Conservation (phyloP, 2,113 vertebrate species). For the Lipophrys pholis region DNA sequence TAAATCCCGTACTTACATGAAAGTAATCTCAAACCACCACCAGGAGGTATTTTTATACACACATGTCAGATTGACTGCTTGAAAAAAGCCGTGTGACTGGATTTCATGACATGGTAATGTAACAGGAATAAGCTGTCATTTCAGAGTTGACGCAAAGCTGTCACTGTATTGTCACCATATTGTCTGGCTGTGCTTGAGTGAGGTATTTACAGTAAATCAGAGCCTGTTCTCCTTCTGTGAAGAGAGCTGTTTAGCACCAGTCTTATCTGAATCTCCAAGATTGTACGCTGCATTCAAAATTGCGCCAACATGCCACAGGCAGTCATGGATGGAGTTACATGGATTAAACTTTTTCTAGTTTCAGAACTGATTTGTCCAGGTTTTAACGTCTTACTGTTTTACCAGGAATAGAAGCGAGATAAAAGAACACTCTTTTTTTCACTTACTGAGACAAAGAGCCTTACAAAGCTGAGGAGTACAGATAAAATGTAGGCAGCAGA, state of each 20-base stretch:
- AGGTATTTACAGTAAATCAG: slow-evolving; percentile 37
- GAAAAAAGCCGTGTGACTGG: slow-evolving; percentile 8
- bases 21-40: background rate
- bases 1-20: background rate
- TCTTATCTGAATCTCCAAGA: background rate
- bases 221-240: background rate
- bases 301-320: background rate
- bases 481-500: background rate
- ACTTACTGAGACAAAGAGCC: background rate
- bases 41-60: background rate
- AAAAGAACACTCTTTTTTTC: background rate
- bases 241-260: background rate
- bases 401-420: slow-evolving; percentile 6
- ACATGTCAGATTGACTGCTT: background rate
- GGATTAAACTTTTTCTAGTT: slow-evolving; percentile 9
- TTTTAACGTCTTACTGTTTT: background rate
- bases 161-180: slow-evolving; percentile 34
- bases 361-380: background rate
- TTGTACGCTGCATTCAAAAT: slow-evolving; percentile 11
- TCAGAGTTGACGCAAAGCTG: slow-evolving; percentile 7
- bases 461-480: background rate
- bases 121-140: slow-evolving; percentile 35
- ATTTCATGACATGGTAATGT: slow-evolving; percentile 18
- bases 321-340: background rate
- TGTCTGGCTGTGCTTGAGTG: slow-evolving; percentile 18